These are phyloP conservation scores for Deroplatys truncata DNA, from an alignment of 2,888 invertebrate species.

Conservation along the genomic window DNA sequence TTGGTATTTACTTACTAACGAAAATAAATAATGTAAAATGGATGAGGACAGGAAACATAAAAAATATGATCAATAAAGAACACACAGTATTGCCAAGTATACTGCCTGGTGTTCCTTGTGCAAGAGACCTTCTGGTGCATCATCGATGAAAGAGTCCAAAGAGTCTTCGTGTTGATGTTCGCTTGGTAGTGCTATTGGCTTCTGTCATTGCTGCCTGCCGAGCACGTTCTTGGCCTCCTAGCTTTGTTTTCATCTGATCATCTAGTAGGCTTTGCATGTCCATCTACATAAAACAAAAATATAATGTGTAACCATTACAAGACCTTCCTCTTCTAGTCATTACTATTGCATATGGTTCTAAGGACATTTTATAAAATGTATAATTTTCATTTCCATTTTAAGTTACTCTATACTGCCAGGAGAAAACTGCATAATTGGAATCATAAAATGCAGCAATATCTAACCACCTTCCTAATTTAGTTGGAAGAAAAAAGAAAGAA, in stretches of 20 bases:
- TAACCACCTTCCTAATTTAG: too few species aligned
- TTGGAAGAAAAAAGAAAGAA: too few species aligned
- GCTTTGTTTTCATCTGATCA: slow-evolving; percentile 83
- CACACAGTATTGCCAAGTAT: background rate
- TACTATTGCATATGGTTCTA: too few species aligned
- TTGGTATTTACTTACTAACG: background rate
- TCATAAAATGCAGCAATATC: too few species aligned
- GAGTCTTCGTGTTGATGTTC: slow-evolving; percentile 43
- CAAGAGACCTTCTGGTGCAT: background rate
- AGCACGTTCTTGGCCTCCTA: slow-evolving; percentile 47
- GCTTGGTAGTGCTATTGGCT: slow-evolving; percentile 42
- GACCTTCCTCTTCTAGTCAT: too few species aligned
- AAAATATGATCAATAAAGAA: background rate
- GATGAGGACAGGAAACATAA: slow-evolving; percentile 1
- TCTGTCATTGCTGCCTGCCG: slow-evolving; percentile 9
- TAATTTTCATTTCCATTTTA: too few species aligned
- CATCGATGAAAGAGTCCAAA: slow-evolving; percentile 53
- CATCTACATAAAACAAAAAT: slow-evolving; percentile 58
- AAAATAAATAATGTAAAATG: slow-evolving; percentile 11
- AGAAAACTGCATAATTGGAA: too few species aligned
- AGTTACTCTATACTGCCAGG: too few species aligned
- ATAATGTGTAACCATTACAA: too few species aligned
- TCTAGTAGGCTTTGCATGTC: slow-evolving; percentile 91
- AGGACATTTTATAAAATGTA: too few species aligned
- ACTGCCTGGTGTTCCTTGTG: background rate